Percentiles rank a stretch among this genome's conserved stretches.
phyloP scores from a whole-genome alignment of 2,113 vertebrate genomes.

The Syrrhaptes paradoxus region DNA sequence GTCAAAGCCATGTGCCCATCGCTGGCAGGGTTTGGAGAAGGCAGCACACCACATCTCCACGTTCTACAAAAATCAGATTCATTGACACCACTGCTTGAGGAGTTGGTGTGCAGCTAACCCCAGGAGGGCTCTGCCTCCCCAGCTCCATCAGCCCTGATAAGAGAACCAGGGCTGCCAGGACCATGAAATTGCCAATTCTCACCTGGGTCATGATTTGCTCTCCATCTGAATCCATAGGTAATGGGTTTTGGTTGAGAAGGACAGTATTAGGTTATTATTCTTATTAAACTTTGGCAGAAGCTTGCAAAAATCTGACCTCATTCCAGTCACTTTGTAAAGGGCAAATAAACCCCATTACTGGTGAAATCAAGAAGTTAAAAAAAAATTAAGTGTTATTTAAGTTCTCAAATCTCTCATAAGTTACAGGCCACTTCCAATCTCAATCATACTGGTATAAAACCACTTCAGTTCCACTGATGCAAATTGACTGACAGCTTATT shows the following conservation, averaged over 20 bases:
- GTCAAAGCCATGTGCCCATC: background rate
- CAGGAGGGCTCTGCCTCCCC: background rate
- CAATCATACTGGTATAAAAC: background rate
- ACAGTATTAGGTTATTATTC: constrained; percentile 17
- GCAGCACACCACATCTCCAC: background rate
- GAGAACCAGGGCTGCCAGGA: background rate
- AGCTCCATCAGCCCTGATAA: background rate
- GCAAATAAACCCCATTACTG: constrained; percentile 17
- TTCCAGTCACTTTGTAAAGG: constrained; percentile 21
- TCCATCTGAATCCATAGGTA: background rate
- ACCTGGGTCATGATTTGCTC: background rate
- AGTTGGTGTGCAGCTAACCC: background rate
- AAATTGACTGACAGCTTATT: background rate
- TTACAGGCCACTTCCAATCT: background rate
- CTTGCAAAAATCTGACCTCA: constrained; percentile 44
- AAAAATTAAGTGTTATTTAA: background rate
- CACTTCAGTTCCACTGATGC: background rate
- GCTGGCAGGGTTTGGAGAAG: background rate
- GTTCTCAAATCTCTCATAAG: background rate
- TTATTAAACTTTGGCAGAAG: constrained; percentile 25
- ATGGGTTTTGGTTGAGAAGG: background rate
- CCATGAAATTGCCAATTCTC: background rate
- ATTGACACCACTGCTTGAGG: background rate
- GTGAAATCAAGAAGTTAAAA: constrained; percentile 6
- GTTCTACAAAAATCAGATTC: background rate